phyloP scores from a whole-genome alignment of 2,113 vertebrate species.

The Amazona guildingii region DNA sequence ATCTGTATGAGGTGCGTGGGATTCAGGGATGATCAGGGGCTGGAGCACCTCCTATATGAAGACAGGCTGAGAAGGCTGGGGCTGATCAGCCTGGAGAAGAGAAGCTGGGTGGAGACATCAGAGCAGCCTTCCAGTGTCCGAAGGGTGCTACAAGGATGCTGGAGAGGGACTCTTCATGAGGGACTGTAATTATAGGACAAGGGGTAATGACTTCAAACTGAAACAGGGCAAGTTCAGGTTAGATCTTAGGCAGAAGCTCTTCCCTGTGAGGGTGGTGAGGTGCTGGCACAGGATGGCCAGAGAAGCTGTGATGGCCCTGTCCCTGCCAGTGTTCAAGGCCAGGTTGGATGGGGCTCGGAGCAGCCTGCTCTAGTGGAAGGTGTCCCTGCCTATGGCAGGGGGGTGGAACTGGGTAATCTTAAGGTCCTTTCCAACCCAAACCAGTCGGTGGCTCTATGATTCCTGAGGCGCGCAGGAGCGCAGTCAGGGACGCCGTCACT shows the following conservation, averaged over 20 bases:
- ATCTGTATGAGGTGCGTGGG: fast-evolving
- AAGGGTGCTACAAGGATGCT: no score
- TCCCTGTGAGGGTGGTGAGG: background rate
- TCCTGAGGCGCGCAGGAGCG: fast-evolving
- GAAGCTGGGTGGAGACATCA: background rate
- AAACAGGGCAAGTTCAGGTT: no score
- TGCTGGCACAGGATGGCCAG: no score
- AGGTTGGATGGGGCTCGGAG: background rate
- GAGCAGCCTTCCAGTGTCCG: no score
- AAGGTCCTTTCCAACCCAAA: background rate
- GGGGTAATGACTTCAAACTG: no score
- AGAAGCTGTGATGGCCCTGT: background rate
- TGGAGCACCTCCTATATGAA: background rate
- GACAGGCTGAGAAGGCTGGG: background rate
- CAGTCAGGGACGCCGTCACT: fast-evolving
- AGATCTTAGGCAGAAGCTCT: background rate
- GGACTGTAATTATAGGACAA: no score
- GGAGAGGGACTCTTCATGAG: no score
- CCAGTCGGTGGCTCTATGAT: background rate
- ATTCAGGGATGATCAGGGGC: background rate
- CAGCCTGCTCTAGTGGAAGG: no score
- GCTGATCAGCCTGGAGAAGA: background rate
- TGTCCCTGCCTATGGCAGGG: background rate
- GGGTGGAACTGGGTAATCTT: background rate
- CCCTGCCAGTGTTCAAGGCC: background rate